Conservation (phyloP, 2,113 vertebrate species). For the Rissa tridactyla region DNA sequence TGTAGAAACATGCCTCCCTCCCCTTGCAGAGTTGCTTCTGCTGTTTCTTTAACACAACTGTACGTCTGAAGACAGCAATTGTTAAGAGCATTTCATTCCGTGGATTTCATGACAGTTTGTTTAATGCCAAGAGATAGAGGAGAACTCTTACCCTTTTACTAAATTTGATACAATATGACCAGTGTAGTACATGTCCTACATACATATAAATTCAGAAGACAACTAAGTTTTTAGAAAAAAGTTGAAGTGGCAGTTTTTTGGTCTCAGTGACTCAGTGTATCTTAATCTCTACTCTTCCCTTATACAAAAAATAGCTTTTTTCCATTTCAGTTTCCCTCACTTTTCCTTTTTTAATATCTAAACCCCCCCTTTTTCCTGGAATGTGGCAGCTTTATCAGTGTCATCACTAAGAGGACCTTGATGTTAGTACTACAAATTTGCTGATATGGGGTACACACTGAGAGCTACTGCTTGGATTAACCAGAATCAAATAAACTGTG, state of each 20-base stretch:
- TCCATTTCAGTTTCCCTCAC: neutral
- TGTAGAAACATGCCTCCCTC: neutral
- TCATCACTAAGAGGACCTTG: neutral
- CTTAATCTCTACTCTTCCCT: neutral
- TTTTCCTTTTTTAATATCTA: neutral
- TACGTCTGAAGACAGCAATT: neutral
- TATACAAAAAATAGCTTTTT: neutral
- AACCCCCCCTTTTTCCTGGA: fast-evolving
- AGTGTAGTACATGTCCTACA: fast-evolving
- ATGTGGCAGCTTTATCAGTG: neutral
- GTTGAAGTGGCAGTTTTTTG: neutral
- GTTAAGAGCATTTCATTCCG: neutral
- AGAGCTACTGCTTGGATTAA: neutral
- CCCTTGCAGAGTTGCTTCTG: neutral
- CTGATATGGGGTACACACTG: neutral
- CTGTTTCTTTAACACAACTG: neutral
- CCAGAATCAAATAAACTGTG: neutral
- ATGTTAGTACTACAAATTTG: neutral
- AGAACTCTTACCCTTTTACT: neutral
- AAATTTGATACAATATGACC: neutral
- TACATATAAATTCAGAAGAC: neutral
- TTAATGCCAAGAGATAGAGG: neutral
- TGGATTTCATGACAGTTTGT: neutral
- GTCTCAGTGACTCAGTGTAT: neutral
- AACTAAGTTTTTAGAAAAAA: neutral